Conservation (phyloP, 2,888 invertebrate genomes). For the Dolomedes plantarius region DNA sequence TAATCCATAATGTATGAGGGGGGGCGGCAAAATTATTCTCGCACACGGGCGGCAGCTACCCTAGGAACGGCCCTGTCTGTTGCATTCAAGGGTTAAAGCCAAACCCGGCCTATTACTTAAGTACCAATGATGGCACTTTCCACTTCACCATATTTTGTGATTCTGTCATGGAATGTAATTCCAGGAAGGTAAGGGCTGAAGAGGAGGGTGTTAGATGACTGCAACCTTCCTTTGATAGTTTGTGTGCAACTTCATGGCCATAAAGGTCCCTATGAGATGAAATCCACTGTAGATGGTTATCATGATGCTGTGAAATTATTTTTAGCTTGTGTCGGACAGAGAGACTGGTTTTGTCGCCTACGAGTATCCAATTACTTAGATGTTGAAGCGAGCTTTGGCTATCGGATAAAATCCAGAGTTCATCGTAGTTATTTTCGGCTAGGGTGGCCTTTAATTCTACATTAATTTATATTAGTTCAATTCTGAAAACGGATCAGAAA, state of each 20-base stretch:
- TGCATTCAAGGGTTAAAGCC: no score
- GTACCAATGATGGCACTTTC: no score
- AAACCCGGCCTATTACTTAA: no score
- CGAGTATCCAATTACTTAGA: neutral
- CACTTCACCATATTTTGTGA: no score
- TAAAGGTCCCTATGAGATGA: neutral
- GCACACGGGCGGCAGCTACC: no score
- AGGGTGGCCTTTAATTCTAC: neutral
- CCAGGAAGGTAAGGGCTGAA: no score
- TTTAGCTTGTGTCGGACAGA: neutral
- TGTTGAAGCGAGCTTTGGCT: conserved; percentile 12
- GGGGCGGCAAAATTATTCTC: no score
- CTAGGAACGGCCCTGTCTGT: no score
- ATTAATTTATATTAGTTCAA: neutral
- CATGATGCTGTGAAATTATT: neutral
- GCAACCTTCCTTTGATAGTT: no score
- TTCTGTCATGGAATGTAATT: no score
- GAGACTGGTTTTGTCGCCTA: conserved; percentile 2
- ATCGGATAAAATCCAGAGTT: conserved; percentile 17
- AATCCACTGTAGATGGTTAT: neutral
- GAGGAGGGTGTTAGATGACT: no score
- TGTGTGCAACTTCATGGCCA: neutral
- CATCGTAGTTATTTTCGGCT: neutral
- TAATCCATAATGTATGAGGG: no score
- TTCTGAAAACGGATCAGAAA: conserved; percentile 21